phyloP scores from a whole-genome alignment of 1,140 invertebrate genomes.

The Listronotus oregonensis region DNA sequence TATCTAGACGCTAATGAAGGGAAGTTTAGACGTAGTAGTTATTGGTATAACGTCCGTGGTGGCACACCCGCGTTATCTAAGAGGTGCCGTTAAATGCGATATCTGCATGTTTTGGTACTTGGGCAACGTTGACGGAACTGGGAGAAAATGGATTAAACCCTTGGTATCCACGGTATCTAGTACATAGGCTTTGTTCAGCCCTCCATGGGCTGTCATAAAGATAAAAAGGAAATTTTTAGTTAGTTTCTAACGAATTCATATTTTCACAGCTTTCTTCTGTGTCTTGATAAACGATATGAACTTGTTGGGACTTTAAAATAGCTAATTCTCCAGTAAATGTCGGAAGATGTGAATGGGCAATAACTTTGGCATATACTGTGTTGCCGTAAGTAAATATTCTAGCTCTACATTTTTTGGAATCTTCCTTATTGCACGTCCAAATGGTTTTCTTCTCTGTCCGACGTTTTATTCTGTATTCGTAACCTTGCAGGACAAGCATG shows the following conservation, averaged over 20 bases:
- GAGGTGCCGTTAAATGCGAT: too few species aligned
- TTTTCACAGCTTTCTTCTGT: not conserved
- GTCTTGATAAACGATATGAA: conserved; percentile 3
- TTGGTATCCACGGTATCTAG: too few species aligned
- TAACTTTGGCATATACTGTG: conserved; percentile 9
- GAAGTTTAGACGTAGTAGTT: too few species aligned
- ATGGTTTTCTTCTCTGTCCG: conserved; percentile 6
- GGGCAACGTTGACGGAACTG: too few species aligned
- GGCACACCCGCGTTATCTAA: too few species aligned
- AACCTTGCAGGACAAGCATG: conserved; percentile 9
- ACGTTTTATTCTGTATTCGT: conserved; percentile 20
- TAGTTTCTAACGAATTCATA: not conserved
- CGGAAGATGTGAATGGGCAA: conserved; percentile 8
- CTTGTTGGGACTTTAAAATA: conserved; percentile 6
- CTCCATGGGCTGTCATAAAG: too few species aligned
- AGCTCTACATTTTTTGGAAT: conserved; percentile 19
- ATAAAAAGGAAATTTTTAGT: too few species aligned
- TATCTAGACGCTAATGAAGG: too few species aligned
- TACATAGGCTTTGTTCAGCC: too few species aligned
- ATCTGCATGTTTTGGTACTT: too few species aligned
- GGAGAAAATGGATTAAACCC: too few species aligned
- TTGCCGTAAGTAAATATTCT: conserved; percentile 21
- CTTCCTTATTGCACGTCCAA: conserved; percentile 23
- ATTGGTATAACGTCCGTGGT: too few species aligned
- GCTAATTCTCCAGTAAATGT: conserved; percentile 5